Conservation (phyloP, 2,888 invertebrate genomes). For the Capitulum mitella region DNA sequence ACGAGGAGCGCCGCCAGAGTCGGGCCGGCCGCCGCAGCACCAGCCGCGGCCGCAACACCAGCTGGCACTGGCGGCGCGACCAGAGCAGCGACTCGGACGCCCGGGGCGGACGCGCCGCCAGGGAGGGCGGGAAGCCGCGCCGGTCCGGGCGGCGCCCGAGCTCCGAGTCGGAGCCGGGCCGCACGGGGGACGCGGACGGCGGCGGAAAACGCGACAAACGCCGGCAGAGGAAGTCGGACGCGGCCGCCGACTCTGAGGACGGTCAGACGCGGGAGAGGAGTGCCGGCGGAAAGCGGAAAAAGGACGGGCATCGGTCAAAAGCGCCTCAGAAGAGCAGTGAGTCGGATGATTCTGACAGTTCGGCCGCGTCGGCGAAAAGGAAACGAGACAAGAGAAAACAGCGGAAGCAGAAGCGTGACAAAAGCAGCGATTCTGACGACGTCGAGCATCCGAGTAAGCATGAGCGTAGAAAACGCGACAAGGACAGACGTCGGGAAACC, state of each 20-base stretch:
- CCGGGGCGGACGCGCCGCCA: not conserved
- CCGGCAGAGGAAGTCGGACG: not conserved
- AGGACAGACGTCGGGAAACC: not conserved
- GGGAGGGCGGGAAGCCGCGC: not conserved
- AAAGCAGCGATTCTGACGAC: not conserved
- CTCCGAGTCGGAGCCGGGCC: not conserved
- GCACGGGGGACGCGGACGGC: not conserved
- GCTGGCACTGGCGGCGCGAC: not conserved
- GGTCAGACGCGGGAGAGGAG: not conserved
- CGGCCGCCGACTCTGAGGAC: not conserved
- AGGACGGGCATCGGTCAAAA: not conserved
- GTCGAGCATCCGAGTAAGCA: not conserved
- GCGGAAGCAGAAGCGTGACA: not conserved
- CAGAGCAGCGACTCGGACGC: not conserved
- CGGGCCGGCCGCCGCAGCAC: not conserved
- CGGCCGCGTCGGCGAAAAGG: not conserved
- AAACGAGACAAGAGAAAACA: not conserved
- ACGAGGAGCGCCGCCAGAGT: no score
- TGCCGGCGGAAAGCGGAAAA: not conserved
- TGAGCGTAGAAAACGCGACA: not conserved
- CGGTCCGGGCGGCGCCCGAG: not conserved
- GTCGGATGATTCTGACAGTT: not conserved
- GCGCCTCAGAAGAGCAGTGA: not conserved
- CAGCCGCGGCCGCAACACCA: not conserved
- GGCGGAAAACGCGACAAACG: not conserved